Evolutionary conservation across 2,113 vertebrate genomes (phyloP).

Genomic region (Ciconia boyciana): DNA sequence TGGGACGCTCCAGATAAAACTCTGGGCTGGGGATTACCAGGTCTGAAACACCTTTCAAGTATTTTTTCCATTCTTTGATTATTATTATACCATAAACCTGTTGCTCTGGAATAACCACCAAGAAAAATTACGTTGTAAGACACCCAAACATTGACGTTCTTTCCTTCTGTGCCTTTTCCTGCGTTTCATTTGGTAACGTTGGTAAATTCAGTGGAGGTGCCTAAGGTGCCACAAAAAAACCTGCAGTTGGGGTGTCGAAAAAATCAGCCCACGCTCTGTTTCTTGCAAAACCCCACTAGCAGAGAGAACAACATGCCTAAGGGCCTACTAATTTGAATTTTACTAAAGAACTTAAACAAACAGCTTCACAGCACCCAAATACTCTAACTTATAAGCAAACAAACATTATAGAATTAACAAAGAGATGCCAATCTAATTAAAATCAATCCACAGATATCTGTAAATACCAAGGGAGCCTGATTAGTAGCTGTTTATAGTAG

Average conservation of each 20-base stretch:
- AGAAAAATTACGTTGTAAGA: neutral
- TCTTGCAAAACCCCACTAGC: neutral
- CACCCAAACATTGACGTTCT: neutral
- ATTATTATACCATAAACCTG: neutral
- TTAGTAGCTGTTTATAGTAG: conserved; percentile 32
- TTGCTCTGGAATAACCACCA: neutral
- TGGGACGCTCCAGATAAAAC: neutral
- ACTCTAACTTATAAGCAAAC: conserved; percentile 11
- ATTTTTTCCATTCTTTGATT: neutral
- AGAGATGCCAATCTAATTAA: conserved; percentile 46
- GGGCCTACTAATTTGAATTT: neutral
- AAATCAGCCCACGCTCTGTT: neutral
- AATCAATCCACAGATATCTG: conserved; percentile 12
- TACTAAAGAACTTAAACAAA: neutral
- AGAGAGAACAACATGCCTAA: neutral
- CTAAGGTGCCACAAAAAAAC: neutral
- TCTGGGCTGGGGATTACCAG: accelerated
- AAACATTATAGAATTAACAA: conserved; percentile 32
- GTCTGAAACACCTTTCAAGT: neutral
- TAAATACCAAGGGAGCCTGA: conserved; percentile 23
- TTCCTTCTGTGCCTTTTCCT: neutral
- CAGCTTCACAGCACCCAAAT: neutral
- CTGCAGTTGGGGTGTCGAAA: neutral
- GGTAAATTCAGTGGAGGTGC: neutral
- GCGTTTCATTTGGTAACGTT: accelerated